Percentiles rank a stretch among this genome's conserved stretches.
Evolutionary conservation across 2,113 vertebrate species (phyloP).

Genomic region (Catharus minimus): DNA sequence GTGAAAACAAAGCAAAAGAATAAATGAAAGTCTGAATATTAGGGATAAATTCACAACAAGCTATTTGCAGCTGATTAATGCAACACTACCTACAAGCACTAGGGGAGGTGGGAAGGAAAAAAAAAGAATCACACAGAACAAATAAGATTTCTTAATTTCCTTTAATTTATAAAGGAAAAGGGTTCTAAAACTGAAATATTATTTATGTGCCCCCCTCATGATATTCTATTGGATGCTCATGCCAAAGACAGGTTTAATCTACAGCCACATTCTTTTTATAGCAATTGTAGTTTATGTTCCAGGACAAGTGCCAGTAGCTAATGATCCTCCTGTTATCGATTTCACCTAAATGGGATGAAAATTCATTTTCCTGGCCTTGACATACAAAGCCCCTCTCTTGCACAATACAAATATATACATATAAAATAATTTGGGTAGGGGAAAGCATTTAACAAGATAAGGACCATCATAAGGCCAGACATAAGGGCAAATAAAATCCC

Average conservation of each 20-base stretch:
- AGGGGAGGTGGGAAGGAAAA: fast-evolving
- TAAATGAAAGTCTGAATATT: neutral
- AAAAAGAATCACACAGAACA: neutral
- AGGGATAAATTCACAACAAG: neutral
- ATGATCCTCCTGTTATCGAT: neutral
- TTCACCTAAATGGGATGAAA: neutral
- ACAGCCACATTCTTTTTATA: neutral
- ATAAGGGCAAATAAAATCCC: neutral
- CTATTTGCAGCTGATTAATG: neutral
- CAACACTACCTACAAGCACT: neutral
- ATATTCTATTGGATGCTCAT: neutral
- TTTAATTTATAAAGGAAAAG: neutral
- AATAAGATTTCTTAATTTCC: neutral
- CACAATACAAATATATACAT: neutral
- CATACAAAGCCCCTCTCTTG: neutral
- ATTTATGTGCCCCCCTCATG: neutral
- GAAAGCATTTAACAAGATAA: neutral
- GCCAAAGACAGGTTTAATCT: neutral
- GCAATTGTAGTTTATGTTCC: neutral
- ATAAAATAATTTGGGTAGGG: neutral
- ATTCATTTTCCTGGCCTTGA: neutral
- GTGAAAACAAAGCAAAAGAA: neutral
- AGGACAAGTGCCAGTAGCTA: conserved; percentile 22
- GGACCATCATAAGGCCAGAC: neutral
- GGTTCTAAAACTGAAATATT: neutral